Conservation (phyloP, 1,140 invertebrate species). For the Lethocerus indicus region DNA sequence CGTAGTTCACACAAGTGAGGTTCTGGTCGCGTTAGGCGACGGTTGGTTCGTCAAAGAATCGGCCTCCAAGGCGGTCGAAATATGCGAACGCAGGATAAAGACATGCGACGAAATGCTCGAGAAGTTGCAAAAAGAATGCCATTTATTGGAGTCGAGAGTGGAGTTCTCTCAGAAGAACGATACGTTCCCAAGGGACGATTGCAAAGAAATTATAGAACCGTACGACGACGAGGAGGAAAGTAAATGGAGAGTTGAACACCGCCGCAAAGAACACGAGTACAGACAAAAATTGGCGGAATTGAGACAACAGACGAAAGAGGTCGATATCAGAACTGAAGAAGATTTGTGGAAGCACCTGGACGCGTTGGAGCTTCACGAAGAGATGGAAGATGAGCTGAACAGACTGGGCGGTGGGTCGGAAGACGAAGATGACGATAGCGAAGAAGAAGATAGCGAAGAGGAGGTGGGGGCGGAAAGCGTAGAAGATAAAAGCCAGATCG, state of each 20-base stretch:
- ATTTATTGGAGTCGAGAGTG: slow-evolving; percentile 27
- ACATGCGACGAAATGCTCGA: slow-evolving; percentile 30
- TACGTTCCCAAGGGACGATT: slow-evolving; percentile 23
- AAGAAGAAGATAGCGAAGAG: slow-evolving; percentile 3
- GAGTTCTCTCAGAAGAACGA: slow-evolving; percentile 23
- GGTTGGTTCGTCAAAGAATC: slow-evolving; percentile 54
- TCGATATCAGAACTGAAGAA: slow-evolving; percentile 24
- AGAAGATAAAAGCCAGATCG: background rate
- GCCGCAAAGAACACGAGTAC: slow-evolving; percentile 29
- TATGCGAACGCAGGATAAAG: slow-evolving; percentile 40
- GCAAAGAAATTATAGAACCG: slow-evolving; percentile 32
- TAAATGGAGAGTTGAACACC: slow-evolving; percentile 34
- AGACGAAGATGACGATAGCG: slow-evolving; percentile 4
- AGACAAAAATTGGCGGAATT: slow-evolving; percentile 26
- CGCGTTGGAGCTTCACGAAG: slow-evolving; percentile 34
- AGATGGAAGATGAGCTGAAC: slow-evolving; percentile 27
- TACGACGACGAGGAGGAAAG: slow-evolving; percentile 34
- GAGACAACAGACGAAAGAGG: slow-evolving; percentile 21
- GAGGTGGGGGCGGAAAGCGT: slow-evolving; percentile 1
- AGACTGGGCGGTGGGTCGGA: slow-evolving; percentile 7
- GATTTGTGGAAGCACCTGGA: slow-evolving; percentile 31
- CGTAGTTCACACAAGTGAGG: slow-evolving; percentile 53
- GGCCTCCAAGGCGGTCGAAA: slow-evolving; percentile 39
- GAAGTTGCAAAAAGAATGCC: slow-evolving; percentile 27
- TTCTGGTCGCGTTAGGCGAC: slow-evolving; percentile 45